Evolutionary conservation across 2,113 vertebrate genomes (phyloP).

Genomic region (Apus apus): DNA sequence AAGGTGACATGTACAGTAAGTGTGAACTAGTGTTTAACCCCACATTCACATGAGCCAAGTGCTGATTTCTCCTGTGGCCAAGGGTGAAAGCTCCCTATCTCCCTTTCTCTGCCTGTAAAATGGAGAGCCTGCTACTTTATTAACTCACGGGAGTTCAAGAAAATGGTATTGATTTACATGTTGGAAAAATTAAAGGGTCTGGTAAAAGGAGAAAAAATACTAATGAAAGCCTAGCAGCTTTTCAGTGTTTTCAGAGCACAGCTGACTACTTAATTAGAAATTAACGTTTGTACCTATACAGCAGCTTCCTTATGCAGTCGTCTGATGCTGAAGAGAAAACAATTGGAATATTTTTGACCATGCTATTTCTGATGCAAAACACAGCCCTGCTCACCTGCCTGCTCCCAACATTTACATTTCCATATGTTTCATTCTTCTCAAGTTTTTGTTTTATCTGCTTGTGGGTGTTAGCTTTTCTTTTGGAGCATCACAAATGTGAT

Average conservation of each 20-base stretch:
- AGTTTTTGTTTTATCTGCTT: slow-evolving; percentile 59
- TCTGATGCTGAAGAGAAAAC: background rate
- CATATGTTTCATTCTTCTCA: slow-evolving; percentile 35
- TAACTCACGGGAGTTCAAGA: background rate
- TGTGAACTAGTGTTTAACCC: background rate
- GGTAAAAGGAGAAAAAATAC: background rate
- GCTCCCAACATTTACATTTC: background rate
- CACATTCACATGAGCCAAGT: background rate
- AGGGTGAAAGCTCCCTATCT: background rate
- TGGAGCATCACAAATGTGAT: slow-evolving; percentile 60
- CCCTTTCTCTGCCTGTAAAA: background rate
- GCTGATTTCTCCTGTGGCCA: background rate
- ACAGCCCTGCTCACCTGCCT: background rate
- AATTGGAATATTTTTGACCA: background rate
- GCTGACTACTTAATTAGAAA: background rate
- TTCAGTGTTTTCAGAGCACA: background rate
- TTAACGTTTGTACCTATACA: background rate
- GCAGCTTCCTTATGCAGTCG: background rate
- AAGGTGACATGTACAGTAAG: background rate
- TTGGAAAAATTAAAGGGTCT: background rate
- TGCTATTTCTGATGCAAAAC: slow-evolving; percentile 29
- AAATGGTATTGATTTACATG: background rate
- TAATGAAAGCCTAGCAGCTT: background rate
- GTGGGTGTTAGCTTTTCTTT: slow-evolving; percentile 62
- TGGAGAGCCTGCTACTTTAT: background rate